A percentile compares a stretch with the other conserved stretches of the same genome.
phyloP scores from a whole-genome alignment of 2,113 vertebrate genomes.

The Rhombomys opimus region DNA sequence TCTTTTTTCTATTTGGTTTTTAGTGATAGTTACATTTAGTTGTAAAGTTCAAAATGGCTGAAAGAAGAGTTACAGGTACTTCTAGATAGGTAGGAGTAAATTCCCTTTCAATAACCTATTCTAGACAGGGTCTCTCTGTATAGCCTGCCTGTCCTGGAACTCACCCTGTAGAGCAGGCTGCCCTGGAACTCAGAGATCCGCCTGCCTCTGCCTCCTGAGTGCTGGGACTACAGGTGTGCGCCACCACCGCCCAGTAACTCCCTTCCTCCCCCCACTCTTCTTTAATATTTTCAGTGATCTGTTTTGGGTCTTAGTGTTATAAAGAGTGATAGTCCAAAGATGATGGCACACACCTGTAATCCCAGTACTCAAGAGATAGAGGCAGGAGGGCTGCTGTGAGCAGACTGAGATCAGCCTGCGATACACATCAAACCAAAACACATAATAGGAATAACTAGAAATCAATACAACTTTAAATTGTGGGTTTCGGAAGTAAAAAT shows the following conservation, averaged over 20 bases:
- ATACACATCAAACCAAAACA: background rate
- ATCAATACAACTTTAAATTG: background rate
- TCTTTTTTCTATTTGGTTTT: background rate
- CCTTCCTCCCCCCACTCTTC: too few relatives aligned
- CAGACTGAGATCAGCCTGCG: background rate
- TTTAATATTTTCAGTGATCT: background rate
- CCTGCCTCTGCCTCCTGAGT: background rate
- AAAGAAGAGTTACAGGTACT: too few relatives aligned
- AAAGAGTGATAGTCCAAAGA: background rate
- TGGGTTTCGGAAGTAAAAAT: background rate
- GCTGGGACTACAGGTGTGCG: background rate
- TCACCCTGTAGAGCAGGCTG: background rate
- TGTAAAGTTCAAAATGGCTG: too few relatives aligned
- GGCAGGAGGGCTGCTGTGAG: background rate
- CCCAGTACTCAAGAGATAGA: background rate
- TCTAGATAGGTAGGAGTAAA: too few relatives aligned
- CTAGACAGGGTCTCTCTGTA: too few relatives aligned
- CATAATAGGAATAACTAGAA: background rate
- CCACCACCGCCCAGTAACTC: background rate
- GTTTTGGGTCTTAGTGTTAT: background rate
- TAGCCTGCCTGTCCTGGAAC: too few relatives aligned
- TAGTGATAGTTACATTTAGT: too few relatives aligned
- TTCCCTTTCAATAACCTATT: too few relatives aligned
- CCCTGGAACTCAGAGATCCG: background rate
- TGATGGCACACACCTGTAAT: background rate